A percentile compares a stretch with the other conserved stretches of the same genome.
phyloP scores from a whole-genome alignment of 2,888 invertebrate species.

The Scotopteryx bipunctaria region DNA sequence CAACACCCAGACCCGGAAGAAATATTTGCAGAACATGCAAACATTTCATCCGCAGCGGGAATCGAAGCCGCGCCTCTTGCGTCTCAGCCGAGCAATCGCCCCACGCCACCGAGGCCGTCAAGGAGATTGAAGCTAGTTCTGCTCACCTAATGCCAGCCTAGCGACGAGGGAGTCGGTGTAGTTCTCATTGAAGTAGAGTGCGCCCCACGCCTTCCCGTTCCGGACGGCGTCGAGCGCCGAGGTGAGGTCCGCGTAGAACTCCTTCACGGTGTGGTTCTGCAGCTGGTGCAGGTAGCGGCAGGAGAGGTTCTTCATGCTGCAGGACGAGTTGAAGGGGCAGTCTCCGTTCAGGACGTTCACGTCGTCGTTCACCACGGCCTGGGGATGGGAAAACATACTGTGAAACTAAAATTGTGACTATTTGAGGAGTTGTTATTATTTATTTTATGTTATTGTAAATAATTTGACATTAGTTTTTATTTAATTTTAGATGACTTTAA shows the following conservation, averaged over 20 bases:
- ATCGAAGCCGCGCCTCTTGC: no score
- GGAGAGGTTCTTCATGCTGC: slow-evolving; percentile 88
- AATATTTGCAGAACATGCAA: no score
- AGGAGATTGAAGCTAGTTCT: no score
- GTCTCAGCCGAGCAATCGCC: no score
- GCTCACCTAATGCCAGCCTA: slow-evolving; percentile 85
- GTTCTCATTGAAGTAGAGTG: slow-evolving; percentile 93
- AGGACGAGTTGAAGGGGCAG: slow-evolving; percentile 84
- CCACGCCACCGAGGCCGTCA: no score
- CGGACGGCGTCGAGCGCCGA: slow-evolving; percentile 89
- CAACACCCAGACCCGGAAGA: no score
- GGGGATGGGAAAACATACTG: slow-evolving; percentile 21
- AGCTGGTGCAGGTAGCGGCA: slow-evolving; percentile 91
- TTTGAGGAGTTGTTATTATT: no score
- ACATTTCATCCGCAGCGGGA: neutral
- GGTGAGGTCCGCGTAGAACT: slow-evolving; percentile 85
- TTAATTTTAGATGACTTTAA: no score
- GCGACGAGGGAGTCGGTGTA: slow-evolving; percentile 94
- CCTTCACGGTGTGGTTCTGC: slow-evolving; percentile 87
- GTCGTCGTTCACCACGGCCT: slow-evolving; percentile 79
- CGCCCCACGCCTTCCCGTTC: slow-evolving; percentile 93
- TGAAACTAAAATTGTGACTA: no score
- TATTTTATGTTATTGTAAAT: no score
- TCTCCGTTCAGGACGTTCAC: slow-evolving; percentile 66
- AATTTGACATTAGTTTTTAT: no score